Evolutionary conservation across 2,113 vertebrate species (phyloP), one percentile per base, ranked within the genome.

Genomic region (Sorex araneus): DNA sequence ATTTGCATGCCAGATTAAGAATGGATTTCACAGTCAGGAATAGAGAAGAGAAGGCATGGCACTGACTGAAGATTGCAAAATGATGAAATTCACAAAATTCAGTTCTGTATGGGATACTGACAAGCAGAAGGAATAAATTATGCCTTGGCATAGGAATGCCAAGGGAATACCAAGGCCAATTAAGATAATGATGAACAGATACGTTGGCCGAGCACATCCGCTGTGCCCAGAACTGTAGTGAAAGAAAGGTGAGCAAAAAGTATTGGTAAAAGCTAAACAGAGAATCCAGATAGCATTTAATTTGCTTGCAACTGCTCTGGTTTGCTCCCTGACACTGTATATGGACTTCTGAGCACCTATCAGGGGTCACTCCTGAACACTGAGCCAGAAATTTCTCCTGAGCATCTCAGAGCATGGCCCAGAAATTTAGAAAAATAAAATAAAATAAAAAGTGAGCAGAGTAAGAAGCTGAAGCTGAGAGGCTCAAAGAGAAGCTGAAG

Each of bases 171-270:
- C 36, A 71, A 78, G 90, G n/a, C 47, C 32, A 63, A 9, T 87
- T 91, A 82, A 69, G 43, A 47, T 47, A 70, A 30, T 77, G 71
- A 87, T 60, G 47, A 94, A 43, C 91, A 93, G 70, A 75, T 54
- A 84, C 1, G 18, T 34, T 67, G 25, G 8, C 43, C 66, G 47
- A 86, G 28, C 12, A 45, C 45, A 50, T 4, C 80, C 15, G 75
- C 25, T 13, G 13, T 47, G 21, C 25, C 34, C 75, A 23, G 47
- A 73, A 94, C 28, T 6, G 11, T 43, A 30, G 54, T 3, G 11
- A 30, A 66, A 66, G 64, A 66, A 66, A 63, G 30, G 9, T 57
- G 60, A 76, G 63, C 78, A 91, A 66, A 54, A 12, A 1, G 50
- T 16, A 63, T n/a, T 25, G 69, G 10, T 21, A 50, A 84, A 87